Evolutionary conservation across 2,888 invertebrate species (phyloP).

Genomic region (Cheilosia grossa): DNA sequence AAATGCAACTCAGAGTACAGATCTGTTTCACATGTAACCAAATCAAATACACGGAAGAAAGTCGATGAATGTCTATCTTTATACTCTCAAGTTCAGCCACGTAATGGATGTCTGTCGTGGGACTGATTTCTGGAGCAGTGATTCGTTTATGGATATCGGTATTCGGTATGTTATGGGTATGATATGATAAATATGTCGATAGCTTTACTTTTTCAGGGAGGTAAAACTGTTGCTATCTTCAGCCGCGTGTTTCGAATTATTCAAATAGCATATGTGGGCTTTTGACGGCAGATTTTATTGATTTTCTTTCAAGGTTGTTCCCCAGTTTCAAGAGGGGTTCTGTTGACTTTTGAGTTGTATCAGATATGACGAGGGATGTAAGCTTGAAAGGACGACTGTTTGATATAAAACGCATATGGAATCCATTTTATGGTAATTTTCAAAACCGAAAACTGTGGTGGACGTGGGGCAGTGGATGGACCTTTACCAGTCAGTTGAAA

Average conservation of each 20-base stretch:
- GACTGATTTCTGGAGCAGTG: background rate
- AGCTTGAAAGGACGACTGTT: too few relatives aligned
- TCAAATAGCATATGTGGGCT: too few relatives aligned
- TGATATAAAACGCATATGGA: too few relatives aligned
- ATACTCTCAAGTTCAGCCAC: background rate
- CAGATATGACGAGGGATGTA: too few relatives aligned
- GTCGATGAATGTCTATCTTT: background rate
- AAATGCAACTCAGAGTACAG: too few relatives aligned
- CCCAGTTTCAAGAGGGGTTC: background rate
- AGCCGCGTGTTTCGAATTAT: too few relatives aligned
- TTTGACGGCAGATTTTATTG: background rate
- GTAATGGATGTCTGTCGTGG: background rate
- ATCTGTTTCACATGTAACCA: background rate
- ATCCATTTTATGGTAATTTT: too few relatives aligned
- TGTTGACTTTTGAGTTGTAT: background rate
- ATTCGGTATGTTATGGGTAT: background rate
- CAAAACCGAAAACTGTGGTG: too few relatives aligned
- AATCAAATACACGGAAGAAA: background rate
- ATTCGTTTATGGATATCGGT: background rate
- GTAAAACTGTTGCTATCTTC: too few relatives aligned
- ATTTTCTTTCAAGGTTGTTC: background rate
- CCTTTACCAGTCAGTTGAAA: too few relatives aligned
- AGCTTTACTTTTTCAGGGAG: too few relatives aligned
- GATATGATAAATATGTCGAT: background rate
- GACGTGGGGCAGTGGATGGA: too few relatives aligned